Conservation (phyloP, 2,888 invertebrate species). For the Lycaena phlaeas region DNA sequence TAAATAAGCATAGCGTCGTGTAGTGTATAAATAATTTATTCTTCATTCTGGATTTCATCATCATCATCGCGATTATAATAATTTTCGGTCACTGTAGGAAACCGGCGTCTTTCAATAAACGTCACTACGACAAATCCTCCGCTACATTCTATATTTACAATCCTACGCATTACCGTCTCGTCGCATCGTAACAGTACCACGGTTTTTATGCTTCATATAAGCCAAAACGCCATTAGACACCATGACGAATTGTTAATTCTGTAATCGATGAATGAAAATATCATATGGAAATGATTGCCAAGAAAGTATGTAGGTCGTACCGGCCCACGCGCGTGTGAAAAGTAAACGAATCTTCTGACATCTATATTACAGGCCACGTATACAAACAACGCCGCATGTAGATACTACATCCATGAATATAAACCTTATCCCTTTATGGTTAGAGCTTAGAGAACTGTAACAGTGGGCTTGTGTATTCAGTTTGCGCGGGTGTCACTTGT, state of each 20-base stretch:
- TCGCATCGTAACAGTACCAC: neutral
- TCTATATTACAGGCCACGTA: slow-evolving; percentile 40
- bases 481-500: slow-evolving; percentile 47
- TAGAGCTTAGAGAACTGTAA: slow-evolving; percentile 26
- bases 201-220: neutral
- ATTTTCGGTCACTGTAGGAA: too few relatives aligned
- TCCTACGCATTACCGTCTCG: too few relatives aligned
- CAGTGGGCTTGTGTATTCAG: slow-evolving; percentile 22
- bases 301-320: slow-evolving; percentile 32
- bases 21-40: too few relatives aligned
- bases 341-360: slow-evolving; percentile 49
- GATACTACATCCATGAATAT: slow-evolving; percentile 26
- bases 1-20: too few relatives aligned
- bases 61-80: too few relatives aligned
- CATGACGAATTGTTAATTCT: neutral
- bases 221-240: neutral
- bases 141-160: too few relatives aligned
- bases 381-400: slow-evolving; percentile 13
- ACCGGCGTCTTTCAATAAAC: too few relatives aligned
- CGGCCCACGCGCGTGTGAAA: slow-evolving; percentile 43
- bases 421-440: slow-evolving; percentile 24
- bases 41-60: too few relatives aligned
- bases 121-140: too few relatives aligned
- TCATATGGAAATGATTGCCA: neutral
- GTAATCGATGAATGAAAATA: slow-evolving; percentile 4